Conservation (phyloP, 2,797 vertebrate genomes). For the Calcarius lapponicus region DNA sequence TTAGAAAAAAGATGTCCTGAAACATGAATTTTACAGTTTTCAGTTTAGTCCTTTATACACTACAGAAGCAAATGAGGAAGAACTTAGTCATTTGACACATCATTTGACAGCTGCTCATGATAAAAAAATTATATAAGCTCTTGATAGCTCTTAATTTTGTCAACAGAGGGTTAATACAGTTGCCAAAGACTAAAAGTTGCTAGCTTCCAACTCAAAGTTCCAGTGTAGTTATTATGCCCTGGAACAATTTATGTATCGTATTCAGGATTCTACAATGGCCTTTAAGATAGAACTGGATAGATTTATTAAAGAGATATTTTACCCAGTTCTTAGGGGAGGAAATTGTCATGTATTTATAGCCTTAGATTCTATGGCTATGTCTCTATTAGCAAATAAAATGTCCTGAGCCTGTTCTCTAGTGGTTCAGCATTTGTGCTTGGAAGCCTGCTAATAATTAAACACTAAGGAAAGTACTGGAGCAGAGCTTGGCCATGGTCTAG, state of each 20-base stretch:
- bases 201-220: background rate
- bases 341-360: background rate
- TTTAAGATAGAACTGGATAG: background rate
- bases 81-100: background rate
- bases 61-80: background rate
- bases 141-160: background rate
- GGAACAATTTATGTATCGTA: background rate
- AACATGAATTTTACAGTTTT: background rate
- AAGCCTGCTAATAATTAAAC: background rate
- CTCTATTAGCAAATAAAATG: constrained; percentile 10
- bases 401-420: background rate
- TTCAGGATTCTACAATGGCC: background rate
- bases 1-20: background rate
- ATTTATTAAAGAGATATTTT: background rate
- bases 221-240: background rate
- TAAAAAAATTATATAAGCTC: background rate
- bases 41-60: background rate
- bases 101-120: background rate
- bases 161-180: background rate
- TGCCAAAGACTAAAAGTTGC: background rate
- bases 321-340: background rate
- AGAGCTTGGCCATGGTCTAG: background rate
- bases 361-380: background rate
- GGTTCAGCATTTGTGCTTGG: background rate
- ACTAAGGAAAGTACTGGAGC: background rate